Conservation (phyloP, 2,797 vertebrate genomes). For the Pseudomugil tenellus region DNA sequence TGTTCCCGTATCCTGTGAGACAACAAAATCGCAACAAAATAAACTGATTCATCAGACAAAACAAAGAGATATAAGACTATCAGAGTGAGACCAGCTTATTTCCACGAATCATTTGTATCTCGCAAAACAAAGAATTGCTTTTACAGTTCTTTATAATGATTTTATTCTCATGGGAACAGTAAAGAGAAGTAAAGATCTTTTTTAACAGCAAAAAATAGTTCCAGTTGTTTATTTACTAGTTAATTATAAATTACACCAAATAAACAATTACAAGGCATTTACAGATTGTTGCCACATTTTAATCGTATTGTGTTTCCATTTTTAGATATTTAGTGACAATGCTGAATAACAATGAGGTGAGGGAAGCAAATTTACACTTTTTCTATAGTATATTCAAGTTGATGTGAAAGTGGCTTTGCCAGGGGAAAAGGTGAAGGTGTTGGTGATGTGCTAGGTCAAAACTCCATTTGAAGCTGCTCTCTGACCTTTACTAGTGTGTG, state of each 20-base stretch:
- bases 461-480: conserved; percentile 44
- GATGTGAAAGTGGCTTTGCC: conserved; percentile 50
- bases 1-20: conserved; percentile 33
- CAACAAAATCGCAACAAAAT: conserved; percentile 34
- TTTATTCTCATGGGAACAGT: conserved; percentile 5
- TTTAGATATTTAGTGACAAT: conserved; percentile 49
- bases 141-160: neutral
- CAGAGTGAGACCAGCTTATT: conserved; percentile 7
- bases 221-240: neutral
- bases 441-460: conserved; percentile 33
- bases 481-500: neutral
- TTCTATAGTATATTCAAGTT: conserved; percentile 29
- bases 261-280: conserved; percentile 1
- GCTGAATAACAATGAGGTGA: conserved; percentile 9
- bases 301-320: conserved; percentile 7
- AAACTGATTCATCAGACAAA: conserved; percentile 12
- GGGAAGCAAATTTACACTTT: conserved; percentile 46
- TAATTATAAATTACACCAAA: neutral
- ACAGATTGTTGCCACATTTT: neutral
- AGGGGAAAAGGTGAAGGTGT: conserved; percentile 24
- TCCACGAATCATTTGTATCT: conserved; percentile 11
- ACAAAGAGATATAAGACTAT: conserved; percentile 14
- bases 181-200: neutral
- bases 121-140: neutral
- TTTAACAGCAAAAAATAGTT: conserved; percentile 1